Conservation (phyloP, 2,113 vertebrate species). For the Hystrix cristata region DNA sequence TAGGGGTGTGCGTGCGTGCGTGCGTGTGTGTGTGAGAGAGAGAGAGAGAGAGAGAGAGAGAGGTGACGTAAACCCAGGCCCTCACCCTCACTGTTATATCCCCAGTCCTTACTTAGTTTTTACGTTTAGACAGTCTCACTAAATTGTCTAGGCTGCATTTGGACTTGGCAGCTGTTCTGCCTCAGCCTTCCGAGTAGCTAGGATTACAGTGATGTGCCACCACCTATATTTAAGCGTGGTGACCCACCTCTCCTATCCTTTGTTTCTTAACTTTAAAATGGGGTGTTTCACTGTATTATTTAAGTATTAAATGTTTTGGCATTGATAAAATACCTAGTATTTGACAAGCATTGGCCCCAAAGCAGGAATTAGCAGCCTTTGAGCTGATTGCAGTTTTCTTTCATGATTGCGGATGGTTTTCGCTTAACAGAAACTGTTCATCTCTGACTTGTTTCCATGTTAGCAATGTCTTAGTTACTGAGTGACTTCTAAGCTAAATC, state of each 20-base stretch:
- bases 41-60: no score
- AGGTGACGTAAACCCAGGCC: no score
- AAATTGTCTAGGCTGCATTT: background rate
- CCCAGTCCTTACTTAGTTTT: background rate
- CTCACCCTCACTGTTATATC: no score
- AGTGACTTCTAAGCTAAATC: background rate
- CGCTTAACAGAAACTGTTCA: background rate
- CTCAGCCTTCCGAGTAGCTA: background rate
- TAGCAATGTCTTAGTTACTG: background rate
- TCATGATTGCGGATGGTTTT: background rate
- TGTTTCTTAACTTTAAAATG: constrained; percentile 42
- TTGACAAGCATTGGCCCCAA: background rate
- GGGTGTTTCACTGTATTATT: background rate
- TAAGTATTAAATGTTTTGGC: constrained; percentile 22
- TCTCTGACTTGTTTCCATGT: background rate
- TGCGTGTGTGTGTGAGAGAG: no score
- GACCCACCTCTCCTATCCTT: background rate
- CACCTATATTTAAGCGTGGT: background rate
- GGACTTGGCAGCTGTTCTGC: background rate
- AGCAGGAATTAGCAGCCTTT: background rate
- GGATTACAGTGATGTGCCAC: background rate
- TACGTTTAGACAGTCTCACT: background rate
- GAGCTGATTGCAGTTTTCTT: constrained; percentile 1
- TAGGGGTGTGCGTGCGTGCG: background rate
- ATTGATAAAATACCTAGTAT: constrained; percentile 10